phyloP scores from a whole-genome alignment of 2,888 invertebrate species.

The Standfussiana lucernea region DNA sequence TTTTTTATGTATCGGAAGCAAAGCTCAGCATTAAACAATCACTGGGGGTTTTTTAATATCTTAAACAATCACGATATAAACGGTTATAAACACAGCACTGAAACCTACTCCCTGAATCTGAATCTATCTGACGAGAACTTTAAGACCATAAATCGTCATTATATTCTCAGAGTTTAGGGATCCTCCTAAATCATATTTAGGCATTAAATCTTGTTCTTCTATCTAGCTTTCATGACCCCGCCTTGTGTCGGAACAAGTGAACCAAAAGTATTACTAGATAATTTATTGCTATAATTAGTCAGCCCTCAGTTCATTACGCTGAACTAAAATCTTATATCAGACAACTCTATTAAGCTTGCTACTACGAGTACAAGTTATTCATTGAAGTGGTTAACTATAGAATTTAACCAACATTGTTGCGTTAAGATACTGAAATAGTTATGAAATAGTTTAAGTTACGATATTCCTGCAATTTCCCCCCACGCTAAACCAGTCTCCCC shows the following conservation, averaged over 20 bases:
- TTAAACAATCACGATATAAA: not conserved
- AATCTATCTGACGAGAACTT: not conserved
- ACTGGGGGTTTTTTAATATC: not conserved
- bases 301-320: not conserved
- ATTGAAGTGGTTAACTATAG: conserved; percentile 1
- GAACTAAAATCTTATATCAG: not conserved
- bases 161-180: conserved; percentile 22
- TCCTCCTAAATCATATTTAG: conserved; percentile 30
- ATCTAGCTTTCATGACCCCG: conserved; percentile 26
- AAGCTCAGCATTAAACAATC: not conserved
- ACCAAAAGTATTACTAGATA: conserved; percentile 11
- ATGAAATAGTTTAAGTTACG: conserved; percentile 29
- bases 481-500: not conserved
- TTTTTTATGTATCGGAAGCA: not conserved
- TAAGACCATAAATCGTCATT: conserved; percentile 40
- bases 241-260: conserved; percentile 17
- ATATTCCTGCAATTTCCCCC: conserved; percentile 18
- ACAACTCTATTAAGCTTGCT: not conserved
- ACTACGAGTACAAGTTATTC: conserved; percentile 1
- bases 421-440: conserved; percentile 34
- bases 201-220: conserved; percentile 37
- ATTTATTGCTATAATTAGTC: conserved; percentile 23
- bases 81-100: not conserved
- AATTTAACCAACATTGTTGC: conserved; percentile 17
- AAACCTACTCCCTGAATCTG: not conserved